Evolutionary conservation across 2,797 vertebrate genomes (phyloP), one percentile per base, ranked within the genome.

Genomic region (Basileuterus tristriatus): DNA sequence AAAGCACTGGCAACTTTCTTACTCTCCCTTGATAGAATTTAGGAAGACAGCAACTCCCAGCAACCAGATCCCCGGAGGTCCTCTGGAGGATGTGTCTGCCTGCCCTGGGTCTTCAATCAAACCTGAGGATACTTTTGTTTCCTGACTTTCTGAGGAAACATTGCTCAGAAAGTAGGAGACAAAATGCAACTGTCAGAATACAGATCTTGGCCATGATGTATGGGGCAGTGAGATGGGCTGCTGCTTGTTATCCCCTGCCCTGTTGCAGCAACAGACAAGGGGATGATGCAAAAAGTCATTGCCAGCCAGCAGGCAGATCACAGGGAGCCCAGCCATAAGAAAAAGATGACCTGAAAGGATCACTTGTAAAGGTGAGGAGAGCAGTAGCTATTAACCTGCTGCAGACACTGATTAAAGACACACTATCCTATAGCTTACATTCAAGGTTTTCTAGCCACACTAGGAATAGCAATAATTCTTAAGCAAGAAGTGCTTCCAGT

Each of bases 141-240:
- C 82, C 78, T 70, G 91, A 69, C 80, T 96, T 96, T 92, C 77
- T 83, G 72, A 93, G 69, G 72, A 83, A 95, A 68, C 74, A 29
- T 90, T 75, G 91, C 86, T 97, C 24, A 5, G 89, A 96, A 97
- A 97, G 89, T 95, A 93, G 69, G 93, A 97, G 95, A 97, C 89
- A 97, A 96, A 97, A 98, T 96, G 91, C 93, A 84, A 96, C 98
- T 98, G 98, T 98, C 98, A 98, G 97, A 97, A 97, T 44, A 91
- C 89, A 80, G 89, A 94, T 95, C 93, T 95, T 36, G 46, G 90
- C 91, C 14, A 49, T 98, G 98, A 98, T 98, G 85, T 98, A 98
- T 97, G 96, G 96, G 96, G 89, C 96, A 91, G 93, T 15, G 49
- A 97, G 96, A 97, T 96, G 93, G 97, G 97, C 93, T 96, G 96